A percentile compares a stretch with the other conserved stretches of the same genome.
Evolutionary conservation across 2,888 invertebrate genomes (phyloP).

Genomic region (Alcis repandata): DNA sequence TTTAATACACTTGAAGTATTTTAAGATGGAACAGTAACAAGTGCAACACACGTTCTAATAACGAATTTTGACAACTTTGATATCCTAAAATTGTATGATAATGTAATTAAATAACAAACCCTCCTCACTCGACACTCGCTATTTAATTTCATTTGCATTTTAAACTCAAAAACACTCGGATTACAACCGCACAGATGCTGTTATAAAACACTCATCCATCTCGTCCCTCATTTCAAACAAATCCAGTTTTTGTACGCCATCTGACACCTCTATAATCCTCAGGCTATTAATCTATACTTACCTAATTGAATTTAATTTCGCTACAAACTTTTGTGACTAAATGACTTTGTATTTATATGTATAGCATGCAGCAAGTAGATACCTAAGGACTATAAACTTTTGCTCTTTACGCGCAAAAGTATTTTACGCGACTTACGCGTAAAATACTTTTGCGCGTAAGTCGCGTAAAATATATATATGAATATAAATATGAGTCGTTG

Average conservation of each 20-base stretch:
- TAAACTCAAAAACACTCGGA: slow-evolving; percentile 24
- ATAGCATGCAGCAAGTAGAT: no score
- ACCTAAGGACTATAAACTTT: no score
- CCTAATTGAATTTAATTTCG: slow-evolving; percentile 46
- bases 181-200: slow-evolving; percentile 42
- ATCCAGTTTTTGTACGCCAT: slow-evolving; percentile 48
- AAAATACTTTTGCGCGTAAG: no score
- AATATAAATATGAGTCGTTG: no score
- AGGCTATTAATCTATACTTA: slow-evolving; percentile 52
- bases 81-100: neutral
- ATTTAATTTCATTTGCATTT: slow-evolving; percentile 37
- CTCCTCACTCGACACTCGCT: neutral
- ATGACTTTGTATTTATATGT: no score
- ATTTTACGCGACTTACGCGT: no score
- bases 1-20: no score
- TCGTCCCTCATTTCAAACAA: slow-evolving; percentile 36
- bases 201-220: slow-evolving; percentile 40
- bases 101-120: neutral
- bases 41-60: no score
- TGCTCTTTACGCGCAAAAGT: no score
- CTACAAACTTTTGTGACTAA: no score
- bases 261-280: slow-evolving; percentile 52
- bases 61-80: neutral
- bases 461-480: no score
- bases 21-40: no score